Conservation (phyloP, 2,113 vertebrate genomes). For the Cygnus buccinator region DNA sequence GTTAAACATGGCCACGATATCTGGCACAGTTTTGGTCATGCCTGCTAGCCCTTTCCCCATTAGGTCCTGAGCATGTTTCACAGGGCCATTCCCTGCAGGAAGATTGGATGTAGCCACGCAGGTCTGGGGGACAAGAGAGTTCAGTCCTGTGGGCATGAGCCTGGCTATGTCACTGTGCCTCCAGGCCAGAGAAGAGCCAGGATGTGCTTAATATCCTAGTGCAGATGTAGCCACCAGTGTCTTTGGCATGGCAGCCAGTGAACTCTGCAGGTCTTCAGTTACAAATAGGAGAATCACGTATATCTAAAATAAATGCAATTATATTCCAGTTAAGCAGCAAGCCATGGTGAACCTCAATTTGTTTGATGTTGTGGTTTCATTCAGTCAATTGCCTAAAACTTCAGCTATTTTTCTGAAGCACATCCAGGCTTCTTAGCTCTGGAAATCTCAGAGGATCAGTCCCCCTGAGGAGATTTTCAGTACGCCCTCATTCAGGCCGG, state of each 20-base stretch:
- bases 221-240: neutral
- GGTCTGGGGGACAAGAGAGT: neutral
- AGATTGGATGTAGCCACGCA: neutral
- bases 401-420: constrained; percentile 25
- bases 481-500: neutral
- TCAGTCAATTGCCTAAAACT: constrained; percentile 19
- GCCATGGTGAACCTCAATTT: neutral
- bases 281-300: neutral
- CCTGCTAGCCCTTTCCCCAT: neutral
- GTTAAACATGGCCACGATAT: neutral
- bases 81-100: neutral
- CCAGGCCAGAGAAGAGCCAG: neutral
- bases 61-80: neutral
- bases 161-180: neutral
- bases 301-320: neutral
- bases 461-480: constrained; percentile 37
- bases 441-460: constrained; percentile 47
- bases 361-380: neutral
- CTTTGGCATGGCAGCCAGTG: neutral
- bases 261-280: neutral
- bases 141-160: neutral
- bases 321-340: neutral
- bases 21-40: neutral
- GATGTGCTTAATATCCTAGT: neutral
- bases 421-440: neutral